Evolutionary conservation across 2,113 vertebrate genomes (phyloP).

Genomic region (Scopus umbretta): DNA sequence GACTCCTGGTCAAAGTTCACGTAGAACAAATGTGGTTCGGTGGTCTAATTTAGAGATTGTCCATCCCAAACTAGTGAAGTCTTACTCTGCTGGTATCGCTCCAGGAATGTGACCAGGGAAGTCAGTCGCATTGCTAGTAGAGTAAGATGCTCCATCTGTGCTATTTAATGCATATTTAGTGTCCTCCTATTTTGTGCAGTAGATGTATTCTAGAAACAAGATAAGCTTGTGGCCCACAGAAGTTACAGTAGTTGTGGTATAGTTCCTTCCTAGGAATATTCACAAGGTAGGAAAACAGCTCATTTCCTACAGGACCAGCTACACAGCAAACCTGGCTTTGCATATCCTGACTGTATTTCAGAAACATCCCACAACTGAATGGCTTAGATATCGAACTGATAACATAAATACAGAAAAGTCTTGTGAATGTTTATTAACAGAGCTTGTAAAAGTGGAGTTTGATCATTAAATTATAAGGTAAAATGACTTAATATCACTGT

Average conservation of each 20-base stretch:
- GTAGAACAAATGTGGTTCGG: neutral
- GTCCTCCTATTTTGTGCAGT: neutral
- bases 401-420: neutral
- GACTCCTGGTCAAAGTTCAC: neutral
- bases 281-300: neutral
- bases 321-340: neutral
- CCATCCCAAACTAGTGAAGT: neutral
- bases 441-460: neutral
- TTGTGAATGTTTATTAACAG: neutral
- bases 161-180: neutral
- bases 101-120: neutral
- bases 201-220: neutral
- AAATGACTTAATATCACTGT: fast-evolving
- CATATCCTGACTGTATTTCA: neutral
- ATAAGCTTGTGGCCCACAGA: neutral
- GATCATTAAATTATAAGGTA: neutral
- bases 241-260: neutral
- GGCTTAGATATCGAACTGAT: neutral
- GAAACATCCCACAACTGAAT: neutral
- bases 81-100: neutral
- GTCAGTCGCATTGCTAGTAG: fast-evolving
- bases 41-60: neutral
- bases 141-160: fast-evolving
- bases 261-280: neutral
- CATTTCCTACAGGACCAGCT: neutral